Conservation (phyloP, 2,888 invertebrate species). For the Acronicta aceris region DNA sequence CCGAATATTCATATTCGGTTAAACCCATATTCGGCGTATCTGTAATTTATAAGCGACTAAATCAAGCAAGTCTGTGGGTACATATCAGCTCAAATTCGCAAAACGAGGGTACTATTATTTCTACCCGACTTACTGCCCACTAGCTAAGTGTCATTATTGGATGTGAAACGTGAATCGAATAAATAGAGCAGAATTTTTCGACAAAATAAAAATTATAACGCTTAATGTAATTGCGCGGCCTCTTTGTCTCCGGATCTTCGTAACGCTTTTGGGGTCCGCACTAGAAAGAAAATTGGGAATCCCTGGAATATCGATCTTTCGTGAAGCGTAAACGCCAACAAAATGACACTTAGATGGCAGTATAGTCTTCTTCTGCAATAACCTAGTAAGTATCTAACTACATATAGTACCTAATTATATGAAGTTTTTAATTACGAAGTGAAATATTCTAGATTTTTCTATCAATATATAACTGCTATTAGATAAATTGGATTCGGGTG, state of each 20-base stretch:
- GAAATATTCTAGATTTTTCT: conserved; percentile 46
- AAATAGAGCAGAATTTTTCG: too few relatives aligned
- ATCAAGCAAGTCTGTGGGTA: neutral
- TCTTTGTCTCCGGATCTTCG: too few relatives aligned
- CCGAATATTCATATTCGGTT: too few relatives aligned
- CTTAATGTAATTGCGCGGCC: too few relatives aligned
- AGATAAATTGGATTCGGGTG: neutral
- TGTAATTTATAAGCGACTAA: too few relatives aligned
- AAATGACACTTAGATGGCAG: neutral
- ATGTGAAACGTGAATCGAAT: neutral
- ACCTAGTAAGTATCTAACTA: conserved; percentile 9
- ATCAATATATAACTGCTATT: conserved; percentile 43
- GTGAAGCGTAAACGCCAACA: neutral
- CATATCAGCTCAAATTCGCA: neutral
- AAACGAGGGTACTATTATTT: conserved; percentile 15
- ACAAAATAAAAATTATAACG: too few relatives aligned
- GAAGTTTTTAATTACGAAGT: conserved; percentile 21
- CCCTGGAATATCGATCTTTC: too few relatives aligned
- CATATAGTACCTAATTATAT: too few relatives aligned
- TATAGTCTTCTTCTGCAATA: conserved; percentile 5
- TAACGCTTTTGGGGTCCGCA: too few relatives aligned
- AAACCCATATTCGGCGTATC: too few relatives aligned
- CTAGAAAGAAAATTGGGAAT: too few relatives aligned
- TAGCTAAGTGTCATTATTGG: neutral
- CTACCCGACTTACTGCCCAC: conserved; percentile 11